A percentile compares a stretch with the other conserved stretches of the same genome.
Conservation (phyloP, 2,888 invertebrate species). For the Harmothoe impar region DNA sequence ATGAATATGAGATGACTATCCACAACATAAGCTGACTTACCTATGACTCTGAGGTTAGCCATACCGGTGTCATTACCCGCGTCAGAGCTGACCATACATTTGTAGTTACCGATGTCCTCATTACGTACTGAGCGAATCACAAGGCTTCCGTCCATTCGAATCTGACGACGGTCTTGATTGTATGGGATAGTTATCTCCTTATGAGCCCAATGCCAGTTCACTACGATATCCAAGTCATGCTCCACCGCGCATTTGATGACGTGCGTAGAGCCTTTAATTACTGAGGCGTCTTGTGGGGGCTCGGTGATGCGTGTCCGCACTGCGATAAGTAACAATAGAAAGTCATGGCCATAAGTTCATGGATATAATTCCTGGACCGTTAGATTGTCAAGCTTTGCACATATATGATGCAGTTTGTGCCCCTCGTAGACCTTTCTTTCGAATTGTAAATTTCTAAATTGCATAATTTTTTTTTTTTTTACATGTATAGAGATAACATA, state of each 20-base stretch:
- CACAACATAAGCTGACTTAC: slow-evolving; percentile 74
- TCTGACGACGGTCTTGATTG: slow-evolving; percentile 69
- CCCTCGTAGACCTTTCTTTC: too few relatives aligned
- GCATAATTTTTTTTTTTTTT: too few relatives aligned
- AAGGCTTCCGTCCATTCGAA: slow-evolving; percentile 89
- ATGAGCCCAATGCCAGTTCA: slow-evolving; percentile 78
- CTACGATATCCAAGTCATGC: slow-evolving; percentile 89
- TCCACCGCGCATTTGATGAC: slow-evolving; percentile 96
- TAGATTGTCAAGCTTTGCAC: too few relatives aligned
- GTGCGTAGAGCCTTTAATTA: slow-evolving; percentile 95
- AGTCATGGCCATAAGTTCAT: not conserved
- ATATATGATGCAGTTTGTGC: too few relatives aligned
- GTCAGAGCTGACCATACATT: slow-evolving; percentile 92
- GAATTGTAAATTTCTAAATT: too few relatives aligned
- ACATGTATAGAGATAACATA: too few relatives aligned
- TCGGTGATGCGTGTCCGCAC: slow-evolving; percentile 96
- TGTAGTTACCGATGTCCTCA: slow-evolving; percentile 94
- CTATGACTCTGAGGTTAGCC: slow-evolving; percentile 92
- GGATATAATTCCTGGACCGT: too few relatives aligned
- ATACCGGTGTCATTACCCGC: slow-evolving; percentile 96
- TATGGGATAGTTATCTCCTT: slow-evolving; percentile 68
- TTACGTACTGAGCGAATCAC: slow-evolving; percentile 87
- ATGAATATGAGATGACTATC: too few relatives aligned
- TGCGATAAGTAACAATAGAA: slow-evolving; percentile 80
- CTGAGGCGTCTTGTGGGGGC: slow-evolving; percentile 94